Evolutionary conservation across 2,888 invertebrate genomes (phyloP).

Genomic region (Sceliomorpha sp.): DNA sequence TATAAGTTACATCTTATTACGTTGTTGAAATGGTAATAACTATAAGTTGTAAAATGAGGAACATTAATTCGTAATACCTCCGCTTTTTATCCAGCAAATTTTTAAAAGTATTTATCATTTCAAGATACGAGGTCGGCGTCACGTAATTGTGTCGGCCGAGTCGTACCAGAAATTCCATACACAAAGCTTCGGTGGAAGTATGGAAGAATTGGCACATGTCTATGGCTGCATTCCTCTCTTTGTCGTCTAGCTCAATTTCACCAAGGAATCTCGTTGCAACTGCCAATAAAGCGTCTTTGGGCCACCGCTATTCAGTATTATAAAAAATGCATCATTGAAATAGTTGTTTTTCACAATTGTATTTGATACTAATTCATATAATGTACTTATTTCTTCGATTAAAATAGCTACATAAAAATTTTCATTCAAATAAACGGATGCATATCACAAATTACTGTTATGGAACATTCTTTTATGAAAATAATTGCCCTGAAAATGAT

Average conservation of each 20-base stretch:
- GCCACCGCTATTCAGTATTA: constrained; percentile 86
- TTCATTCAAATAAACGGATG: no score
- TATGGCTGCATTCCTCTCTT: constrained; percentile 89
- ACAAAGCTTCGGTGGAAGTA: constrained; percentile 88
- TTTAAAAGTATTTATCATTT: constrained; percentile 95
- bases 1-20: no score
- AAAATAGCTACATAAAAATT: no score
- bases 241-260: constrained; percentile 88
- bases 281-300: constrained; percentile 93
- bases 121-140: constrained; percentile 95
- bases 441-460: no score
- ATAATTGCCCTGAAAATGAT: no score
- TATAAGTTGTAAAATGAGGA: neutral
- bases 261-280: constrained; percentile 92
- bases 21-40: no score
- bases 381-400: no score
- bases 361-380: no score
- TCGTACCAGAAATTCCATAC: constrained; percentile 84
- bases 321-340: no score
- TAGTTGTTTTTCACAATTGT: no score
- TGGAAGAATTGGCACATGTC: constrained; percentile 95
- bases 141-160: constrained; percentile 92
- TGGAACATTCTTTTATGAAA: no score
- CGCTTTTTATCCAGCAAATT: constrained; percentile 88
- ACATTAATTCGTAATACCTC: constrained; percentile 77